Percentiles rank a stretch among this genome's conserved stretches.
Evolutionary conservation across 2,113 vertebrate genomes (phyloP).

Genomic region (Crotalus helleri): DNA sequence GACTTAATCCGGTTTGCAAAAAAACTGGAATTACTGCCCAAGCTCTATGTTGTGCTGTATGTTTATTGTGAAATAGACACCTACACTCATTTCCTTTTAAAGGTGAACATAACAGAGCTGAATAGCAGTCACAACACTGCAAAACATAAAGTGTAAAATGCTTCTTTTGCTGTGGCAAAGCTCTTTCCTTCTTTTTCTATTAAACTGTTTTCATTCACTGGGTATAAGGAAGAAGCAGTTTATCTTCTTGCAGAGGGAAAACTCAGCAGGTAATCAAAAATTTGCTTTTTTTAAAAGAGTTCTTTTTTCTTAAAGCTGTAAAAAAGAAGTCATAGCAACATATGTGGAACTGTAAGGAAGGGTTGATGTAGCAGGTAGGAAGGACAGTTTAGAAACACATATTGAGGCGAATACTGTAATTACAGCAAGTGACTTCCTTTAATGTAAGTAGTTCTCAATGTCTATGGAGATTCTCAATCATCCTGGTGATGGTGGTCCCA

Average conservation of each 20-base stretch:
- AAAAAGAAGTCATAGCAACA: not conserved
- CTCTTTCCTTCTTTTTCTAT: not conserved
- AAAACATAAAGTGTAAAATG: not conserved
- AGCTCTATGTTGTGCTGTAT: not conserved
- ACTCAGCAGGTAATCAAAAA: not conserved
- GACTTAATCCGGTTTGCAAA: not conserved
- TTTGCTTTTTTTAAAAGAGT: not conserved
- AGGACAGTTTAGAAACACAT: not conserved
- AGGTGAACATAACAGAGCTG: slow-evolving; percentile 10
- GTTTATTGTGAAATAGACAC: not conserved
- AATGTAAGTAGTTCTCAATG: not conserved
- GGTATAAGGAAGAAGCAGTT: not conserved
- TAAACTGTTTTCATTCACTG: not conserved
- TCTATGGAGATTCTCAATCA: no score
- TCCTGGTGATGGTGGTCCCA: no score
- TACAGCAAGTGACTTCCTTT: not conserved
- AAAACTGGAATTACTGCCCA: not conserved
- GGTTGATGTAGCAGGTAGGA: not conserved
- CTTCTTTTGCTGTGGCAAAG: not conserved
- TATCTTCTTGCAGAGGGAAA: not conserved
- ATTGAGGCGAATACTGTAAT: not conserved
- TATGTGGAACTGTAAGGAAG: not conserved
- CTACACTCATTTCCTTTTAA: not conserved
- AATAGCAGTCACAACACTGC: not conserved
- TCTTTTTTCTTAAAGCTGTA: not conserved